Evolutionary conservation across 2,888 invertebrate genomes (phyloP), one percentile per base, ranked within the genome.

Genomic region (Imbricaverruca yamaguchii): DNA sequence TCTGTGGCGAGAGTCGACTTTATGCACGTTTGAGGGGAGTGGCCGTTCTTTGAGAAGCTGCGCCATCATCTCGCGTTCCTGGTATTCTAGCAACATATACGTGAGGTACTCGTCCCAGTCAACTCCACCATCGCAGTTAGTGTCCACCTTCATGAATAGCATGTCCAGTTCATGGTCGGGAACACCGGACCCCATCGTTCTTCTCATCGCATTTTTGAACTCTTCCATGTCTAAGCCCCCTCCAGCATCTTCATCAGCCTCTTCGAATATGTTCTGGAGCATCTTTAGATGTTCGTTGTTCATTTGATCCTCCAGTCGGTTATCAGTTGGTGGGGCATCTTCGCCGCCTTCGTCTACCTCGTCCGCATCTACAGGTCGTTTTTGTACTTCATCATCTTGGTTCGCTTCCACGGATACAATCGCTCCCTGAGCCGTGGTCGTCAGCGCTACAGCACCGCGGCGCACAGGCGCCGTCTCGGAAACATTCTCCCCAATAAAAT

Each of bases 61-160:
- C 90, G 85, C 88, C 84, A 90, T 90, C 0, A 90, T 89, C 85
- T 92, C 92, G 84, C 91, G 90, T 80, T 90, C 90, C 86, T 92
- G 91, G 88, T 92, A 93, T 79, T 93, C 93, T 83, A 93, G 88
- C 82, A 94, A 89, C 83, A 94, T 88, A 87, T 92, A 92, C 0
- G 93, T 92, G 57, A 94, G 90, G 85, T 94, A 90, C 87, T 94
- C 94, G 85, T 93, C 91, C 94, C 94, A 94, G 83, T 89, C 89
- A 1, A 90, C 88, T 55, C 86, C 86, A 10, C 89, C 90, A 84
- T 90, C 88, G 84, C 89, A 88, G 88, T 90, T 84, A 88, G 89
- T 87, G 84, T 90, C 89, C 39, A 86, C 85, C 82, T 85, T 81
- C 77, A 81, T 61, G 21, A 39, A 82, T 4, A 82, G 77, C 80